Percentiles rank a stretch among this genome's conserved stretches.
phyloP scores from a whole-genome alignment of 1,140 invertebrate genomes.

The Neuroterus valhalla region DNA sequence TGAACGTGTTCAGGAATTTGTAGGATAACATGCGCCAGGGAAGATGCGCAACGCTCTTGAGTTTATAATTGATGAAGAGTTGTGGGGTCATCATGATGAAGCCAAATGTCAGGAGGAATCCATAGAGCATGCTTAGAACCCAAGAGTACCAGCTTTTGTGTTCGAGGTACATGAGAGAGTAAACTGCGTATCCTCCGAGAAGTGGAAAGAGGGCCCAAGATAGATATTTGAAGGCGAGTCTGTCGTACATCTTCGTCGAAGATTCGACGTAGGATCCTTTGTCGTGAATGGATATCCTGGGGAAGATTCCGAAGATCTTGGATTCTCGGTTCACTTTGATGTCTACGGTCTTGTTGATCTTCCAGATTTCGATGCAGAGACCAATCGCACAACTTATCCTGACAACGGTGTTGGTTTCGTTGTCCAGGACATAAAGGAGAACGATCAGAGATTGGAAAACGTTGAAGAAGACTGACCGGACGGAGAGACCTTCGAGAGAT shows the following conservation, averaged over 20 bases:
- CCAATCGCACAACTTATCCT: slow-evolving; percentile 94
- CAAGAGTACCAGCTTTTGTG: slow-evolving; percentile 99
- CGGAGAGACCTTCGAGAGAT: slow-evolving; percentile 97
- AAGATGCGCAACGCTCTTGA: slow-evolving; percentile 98
- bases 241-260: slow-evolving; percentile 95
- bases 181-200: slow-evolving; percentile 92
- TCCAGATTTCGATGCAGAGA: slow-evolving; percentile 98
- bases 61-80: slow-evolving; percentile 99
- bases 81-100: slow-evolving; percentile 99
- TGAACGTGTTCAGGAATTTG: slow-evolving; percentile 99
- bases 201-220: slow-evolving; percentile 97
- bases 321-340: slow-evolving; percentile 87
- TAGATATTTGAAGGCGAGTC: slow-evolving; percentile 96
- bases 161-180: slow-evolving; percentile 97
- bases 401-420: slow-evolving; percentile 98
- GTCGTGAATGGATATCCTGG: slow-evolving; percentile 88
- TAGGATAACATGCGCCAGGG: slow-evolving; percentile 99
- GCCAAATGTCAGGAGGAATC: slow-evolving; percentile 98
- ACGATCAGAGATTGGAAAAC: slow-evolving; percentile 98
- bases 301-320: slow-evolving; percentile 86
- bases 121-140: slow-evolving; percentile 96
- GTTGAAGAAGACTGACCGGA: slow-evolving; percentile 99
- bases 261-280: slow-evolving; percentile 98
- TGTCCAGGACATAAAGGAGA: slow-evolving; percentile 96
- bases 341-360: slow-evolving; percentile 97